phyloP scores from a whole-genome alignment of 2,797 vertebrate genomes.

The Chloroceryle inda region DNA sequence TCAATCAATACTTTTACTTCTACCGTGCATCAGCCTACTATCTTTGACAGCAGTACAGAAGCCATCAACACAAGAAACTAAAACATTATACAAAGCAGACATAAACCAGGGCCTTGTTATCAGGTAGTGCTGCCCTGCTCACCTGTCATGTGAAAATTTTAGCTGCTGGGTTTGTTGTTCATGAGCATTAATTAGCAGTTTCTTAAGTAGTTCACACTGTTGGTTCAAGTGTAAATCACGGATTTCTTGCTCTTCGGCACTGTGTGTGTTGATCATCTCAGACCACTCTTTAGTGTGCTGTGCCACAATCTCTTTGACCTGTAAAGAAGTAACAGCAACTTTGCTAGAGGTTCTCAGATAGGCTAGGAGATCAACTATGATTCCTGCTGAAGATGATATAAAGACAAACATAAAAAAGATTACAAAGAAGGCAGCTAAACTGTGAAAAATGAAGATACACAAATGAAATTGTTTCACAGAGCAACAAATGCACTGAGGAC shows the following conservation, averaged over 20 bases:
- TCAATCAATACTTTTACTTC: background rate
- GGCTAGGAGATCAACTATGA: background rate
- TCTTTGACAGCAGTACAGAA: background rate
- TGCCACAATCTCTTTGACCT: slow-evolving; percentile 97
- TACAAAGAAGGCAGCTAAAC: background rate
- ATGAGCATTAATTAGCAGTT: slow-evolving; percentile 89
- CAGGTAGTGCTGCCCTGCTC: background rate
- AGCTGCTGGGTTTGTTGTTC: slow-evolving; percentile 95
- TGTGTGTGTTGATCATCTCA: slow-evolving; percentile 93
- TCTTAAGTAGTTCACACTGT: slow-evolving; percentile 94
- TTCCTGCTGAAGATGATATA: background rate
- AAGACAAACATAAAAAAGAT: background rate
- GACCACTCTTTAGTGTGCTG: slow-evolving; percentile 99
- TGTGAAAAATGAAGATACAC: background rate
- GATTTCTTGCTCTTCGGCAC: slow-evolving; percentile 92
- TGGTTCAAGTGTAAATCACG: slow-evolving; percentile 92
- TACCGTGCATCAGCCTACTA: background rate
- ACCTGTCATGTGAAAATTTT: slow-evolving; percentile 96
- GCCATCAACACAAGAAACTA: background rate
- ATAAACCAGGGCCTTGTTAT: background rate
- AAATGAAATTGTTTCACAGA: background rate
- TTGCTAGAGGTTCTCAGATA: background rate
- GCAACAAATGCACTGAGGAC: background rate
- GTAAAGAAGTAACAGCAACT: background rate
- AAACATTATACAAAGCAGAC: background rate